Percentiles rank a stretch among this genome's conserved stretches.
Evolutionary conservation across 2,797 vertebrate species (phyloP).

Genomic region (Hyperoplus lanceolatus): DNA sequence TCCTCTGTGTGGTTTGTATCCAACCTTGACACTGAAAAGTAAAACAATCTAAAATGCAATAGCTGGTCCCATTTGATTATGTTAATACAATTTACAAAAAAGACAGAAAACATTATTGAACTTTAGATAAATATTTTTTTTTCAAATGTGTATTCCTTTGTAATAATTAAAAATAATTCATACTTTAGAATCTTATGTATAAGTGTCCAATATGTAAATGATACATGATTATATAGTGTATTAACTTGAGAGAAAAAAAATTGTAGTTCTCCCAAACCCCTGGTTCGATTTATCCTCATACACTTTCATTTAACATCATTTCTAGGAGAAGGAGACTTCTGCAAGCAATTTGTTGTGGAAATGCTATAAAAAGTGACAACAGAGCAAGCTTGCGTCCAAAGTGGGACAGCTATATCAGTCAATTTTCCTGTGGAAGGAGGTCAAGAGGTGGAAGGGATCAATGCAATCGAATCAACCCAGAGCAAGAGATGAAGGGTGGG

Average conservation of each 20-base stretch:
- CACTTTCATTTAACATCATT: background rate
- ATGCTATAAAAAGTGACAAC: background rate
- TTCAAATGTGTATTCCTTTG: background rate
- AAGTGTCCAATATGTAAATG: background rate
- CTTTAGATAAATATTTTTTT: background rate
- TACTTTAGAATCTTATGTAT: background rate
- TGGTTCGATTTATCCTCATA: background rate
- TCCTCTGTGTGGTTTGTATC: conserved; percentile 43
- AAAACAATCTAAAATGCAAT: background rate
- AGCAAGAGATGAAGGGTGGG: conserved; percentile 41
- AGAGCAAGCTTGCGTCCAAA: conserved; percentile 19
- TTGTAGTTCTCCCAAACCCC: background rate
- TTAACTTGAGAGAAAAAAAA: background rate
- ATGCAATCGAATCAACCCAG: conserved; percentile 62
- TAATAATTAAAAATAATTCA: background rate
- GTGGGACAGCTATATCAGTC: conserved; percentile 49
- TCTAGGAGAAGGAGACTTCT: background rate
- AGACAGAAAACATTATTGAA: background rate
- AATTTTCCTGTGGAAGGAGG: conserved; percentile 62
- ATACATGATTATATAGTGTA: background rate
- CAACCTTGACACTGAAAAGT: conserved; percentile 45
- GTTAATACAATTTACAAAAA: background rate
- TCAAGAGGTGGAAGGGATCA: conserved; percentile 68
- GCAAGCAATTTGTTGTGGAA: background rate
- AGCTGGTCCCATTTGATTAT: background rate